phyloP scores from a whole-genome alignment of 2,888 invertebrate genomes.

The Tenthredo distinguenda region DNA sequence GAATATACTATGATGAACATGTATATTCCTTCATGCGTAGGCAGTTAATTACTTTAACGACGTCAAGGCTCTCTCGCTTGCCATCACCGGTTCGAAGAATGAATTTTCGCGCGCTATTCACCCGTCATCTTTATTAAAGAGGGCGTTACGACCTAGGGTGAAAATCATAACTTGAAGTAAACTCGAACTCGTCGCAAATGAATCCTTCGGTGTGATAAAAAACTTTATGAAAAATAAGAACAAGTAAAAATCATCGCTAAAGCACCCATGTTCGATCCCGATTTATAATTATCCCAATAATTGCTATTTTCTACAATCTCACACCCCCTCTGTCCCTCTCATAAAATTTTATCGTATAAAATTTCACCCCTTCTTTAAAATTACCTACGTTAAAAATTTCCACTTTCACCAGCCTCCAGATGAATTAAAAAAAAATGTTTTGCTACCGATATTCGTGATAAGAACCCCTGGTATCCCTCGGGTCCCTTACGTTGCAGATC shows the following conservation, averaged over 20 bases:
- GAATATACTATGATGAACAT: background rate
- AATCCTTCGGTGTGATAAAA: background rate
- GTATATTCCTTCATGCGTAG: background rate
- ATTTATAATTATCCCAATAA: too few species aligned
- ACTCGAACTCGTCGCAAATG: background rate
- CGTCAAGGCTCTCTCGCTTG: background rate
- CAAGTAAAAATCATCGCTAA: too few species aligned
- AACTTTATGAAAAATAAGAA: background rate
- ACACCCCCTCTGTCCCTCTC: background rate
- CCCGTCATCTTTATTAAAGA: background rate
- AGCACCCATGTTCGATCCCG: too few species aligned
- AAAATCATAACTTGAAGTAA: background rate
- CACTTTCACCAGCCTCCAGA: background rate
- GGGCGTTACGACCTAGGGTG: background rate
- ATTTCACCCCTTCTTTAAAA: background rate
- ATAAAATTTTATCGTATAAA: background rate
- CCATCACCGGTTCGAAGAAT: background rate
- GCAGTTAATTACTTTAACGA: conserved; percentile 40
- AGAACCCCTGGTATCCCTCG: background rate
- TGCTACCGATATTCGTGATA: background rate
- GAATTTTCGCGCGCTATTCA: conserved; percentile 3
- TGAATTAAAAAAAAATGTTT: background rate
- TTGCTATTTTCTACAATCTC: too few species aligned
- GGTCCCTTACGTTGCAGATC: background rate
- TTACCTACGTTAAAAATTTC: background rate